These are phyloP conservation scores for Margarornis squamiger DNA, from an alignment of 2,797 vertebrate species.

Conservation along the genomic window DNA sequence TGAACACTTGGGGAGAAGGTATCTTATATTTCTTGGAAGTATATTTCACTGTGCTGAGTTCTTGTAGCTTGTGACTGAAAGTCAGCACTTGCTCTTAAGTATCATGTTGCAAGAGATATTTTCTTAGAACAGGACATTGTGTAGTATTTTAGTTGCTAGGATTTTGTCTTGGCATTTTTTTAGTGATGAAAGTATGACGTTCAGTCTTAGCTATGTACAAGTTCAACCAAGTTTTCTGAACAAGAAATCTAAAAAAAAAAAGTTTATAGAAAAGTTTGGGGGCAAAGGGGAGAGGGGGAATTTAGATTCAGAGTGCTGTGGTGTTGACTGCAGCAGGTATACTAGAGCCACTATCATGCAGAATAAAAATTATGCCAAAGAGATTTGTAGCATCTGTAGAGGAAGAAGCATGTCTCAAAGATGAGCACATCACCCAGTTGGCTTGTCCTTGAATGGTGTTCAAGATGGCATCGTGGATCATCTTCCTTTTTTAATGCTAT, in stretches of 20 bases:
- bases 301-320: neutral
- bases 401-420: neutral
- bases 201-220: neutral
- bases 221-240: neutral
- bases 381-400: neutral
- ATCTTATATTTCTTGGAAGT: neutral
- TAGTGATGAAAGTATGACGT: neutral
- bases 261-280: neutral
- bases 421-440: neutral
- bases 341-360: neutral
- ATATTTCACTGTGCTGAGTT: neutral
- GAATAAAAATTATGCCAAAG: neutral
- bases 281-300: neutral
- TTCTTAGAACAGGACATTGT: neutral
- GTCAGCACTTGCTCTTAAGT: neutral
- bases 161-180: neutral
- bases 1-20: neutral
- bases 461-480: neutral
- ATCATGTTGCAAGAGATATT: neutral
- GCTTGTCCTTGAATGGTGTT: neutral
- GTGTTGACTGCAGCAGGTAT: rapidly evolving
- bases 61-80: neutral
- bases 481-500: neutral
- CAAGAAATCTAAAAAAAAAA: neutral
- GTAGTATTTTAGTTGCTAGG: neutral